phyloP scores from a whole-genome alignment of 2,888 invertebrate genomes.

The Hyposoter didymator region DNA sequence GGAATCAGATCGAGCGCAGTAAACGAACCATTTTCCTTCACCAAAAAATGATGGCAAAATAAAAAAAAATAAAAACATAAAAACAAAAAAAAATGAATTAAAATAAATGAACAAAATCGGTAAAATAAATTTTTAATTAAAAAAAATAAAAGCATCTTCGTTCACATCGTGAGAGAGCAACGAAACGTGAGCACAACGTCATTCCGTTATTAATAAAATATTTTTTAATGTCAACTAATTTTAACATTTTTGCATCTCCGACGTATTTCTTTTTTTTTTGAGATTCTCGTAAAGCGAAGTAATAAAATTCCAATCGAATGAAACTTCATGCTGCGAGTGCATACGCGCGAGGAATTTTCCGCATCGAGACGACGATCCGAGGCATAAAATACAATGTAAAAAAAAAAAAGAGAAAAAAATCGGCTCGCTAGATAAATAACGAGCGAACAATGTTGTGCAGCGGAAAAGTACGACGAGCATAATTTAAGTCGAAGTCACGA shows the following conservation, averaged over 20 bases:
- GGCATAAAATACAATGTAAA: conserved; percentile 13
- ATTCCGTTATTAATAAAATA: not conserved
- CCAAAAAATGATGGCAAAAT: not conserved
- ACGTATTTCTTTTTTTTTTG: not conserved
- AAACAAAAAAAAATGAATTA: no score
- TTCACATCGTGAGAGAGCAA: not conserved
- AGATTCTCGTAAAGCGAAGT: not conserved
- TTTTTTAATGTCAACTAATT: no score
- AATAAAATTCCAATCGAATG: not conserved
- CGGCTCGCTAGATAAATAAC: not conserved
- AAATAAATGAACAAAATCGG: no score
- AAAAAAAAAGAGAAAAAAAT: conserved; percentile 11
- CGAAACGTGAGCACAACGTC: not conserved
- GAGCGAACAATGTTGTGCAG: conserved; percentile 6
- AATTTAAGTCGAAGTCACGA: conserved; percentile 22
- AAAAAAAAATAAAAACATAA: no score
- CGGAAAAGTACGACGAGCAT: conserved; percentile 33
- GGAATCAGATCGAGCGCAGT: not conserved
- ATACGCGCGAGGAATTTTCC: not conserved
- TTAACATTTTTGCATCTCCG: not conserved
- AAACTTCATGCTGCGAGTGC: not conserved
- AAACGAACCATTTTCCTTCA: not conserved
- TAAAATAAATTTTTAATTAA: no score
- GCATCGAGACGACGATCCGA: not conserved
- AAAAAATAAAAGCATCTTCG: no score